Percentiles rank a stretch among this genome's conserved stretches.
These are phyloP conservation scores for Lordiphosa collinella DNA, from an alignment of 1,140 invertebrate species.

Conservation along the genomic window DNA sequence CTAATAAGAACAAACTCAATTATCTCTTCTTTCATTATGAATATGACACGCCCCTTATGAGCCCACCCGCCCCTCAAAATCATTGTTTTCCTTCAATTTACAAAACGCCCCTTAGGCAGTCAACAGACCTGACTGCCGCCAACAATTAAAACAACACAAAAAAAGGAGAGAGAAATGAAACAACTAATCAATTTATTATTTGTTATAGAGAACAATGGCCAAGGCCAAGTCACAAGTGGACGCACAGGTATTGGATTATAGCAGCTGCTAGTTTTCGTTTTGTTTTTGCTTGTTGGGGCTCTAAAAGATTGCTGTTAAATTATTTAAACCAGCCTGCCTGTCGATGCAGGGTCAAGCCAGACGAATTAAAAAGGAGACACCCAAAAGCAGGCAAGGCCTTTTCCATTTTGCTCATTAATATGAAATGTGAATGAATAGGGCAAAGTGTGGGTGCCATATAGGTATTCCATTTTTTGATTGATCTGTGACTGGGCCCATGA, in stretches of 20 bases:
- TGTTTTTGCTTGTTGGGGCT: slow-evolving; percentile 9
- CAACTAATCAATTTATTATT: slow-evolving; percentile 74
- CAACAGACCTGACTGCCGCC: slow-evolving; percentile 2
- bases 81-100: slow-evolving; percentile 59
- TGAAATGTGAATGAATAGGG: slow-evolving; percentile 14
- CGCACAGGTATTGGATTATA: slow-evolving; percentile 36
- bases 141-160: slow-evolving; percentile 55
- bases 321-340: slow-evolving; percentile 65
- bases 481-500: slow-evolving; percentile 23
- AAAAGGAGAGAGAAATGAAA: slow-evolving; percentile 3
- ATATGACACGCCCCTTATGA: slow-evolving; percentile 16
- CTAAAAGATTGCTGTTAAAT: slow-evolving; percentile 54
- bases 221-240: slow-evolving; percentile 27
- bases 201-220: slow-evolving; percentile 38
- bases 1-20: not conserved
- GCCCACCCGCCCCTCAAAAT: slow-evolving; percentile 10
- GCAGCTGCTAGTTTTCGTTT: not conserved
- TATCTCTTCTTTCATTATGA: slow-evolving; percentile 17
- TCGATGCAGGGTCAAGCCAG: slow-evolving; percentile 32
- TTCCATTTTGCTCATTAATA: slow-evolving; percentile 19
- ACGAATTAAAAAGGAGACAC: slow-evolving; percentile 1
- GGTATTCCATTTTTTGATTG: slow-evolving; percentile 8
- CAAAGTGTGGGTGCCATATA: slow-evolving; percentile 1
- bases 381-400: slow-evolving; percentile 10
- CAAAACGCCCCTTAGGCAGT: slow-evolving; percentile 19